A percentile compares a stretch with the other conserved stretches of the same genome.
Conservation (phyloP, 2,888 invertebrate genomes). For the Parasteatoda lunata region DNA sequence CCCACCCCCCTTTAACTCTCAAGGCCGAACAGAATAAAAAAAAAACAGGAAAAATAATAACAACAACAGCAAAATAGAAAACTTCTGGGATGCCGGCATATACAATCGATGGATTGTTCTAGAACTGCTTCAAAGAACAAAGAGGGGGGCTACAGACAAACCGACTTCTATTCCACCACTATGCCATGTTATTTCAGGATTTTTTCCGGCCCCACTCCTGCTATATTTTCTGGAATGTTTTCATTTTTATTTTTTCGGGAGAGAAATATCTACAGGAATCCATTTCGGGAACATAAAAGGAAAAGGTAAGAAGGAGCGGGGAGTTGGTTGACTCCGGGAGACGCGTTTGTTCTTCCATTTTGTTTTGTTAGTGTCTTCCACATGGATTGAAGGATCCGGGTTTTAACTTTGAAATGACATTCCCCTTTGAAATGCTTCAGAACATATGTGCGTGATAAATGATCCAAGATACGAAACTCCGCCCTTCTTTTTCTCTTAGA, state of each 20-base stretch:
- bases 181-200: conserved; percentile 18
- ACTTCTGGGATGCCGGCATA: conserved; percentile 20
- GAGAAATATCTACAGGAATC: conserved; percentile 51
- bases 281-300: conserved; percentile 34
- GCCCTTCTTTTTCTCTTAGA: background rate
- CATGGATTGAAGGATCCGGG: conserved; percentile 43
- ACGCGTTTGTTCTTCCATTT: conserved; percentile 40
- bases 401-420: conserved; percentile 60
- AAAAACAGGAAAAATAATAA: conserved; percentile 5
- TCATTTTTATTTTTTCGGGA: conserved; percentile 32
- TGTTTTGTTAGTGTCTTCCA: conserved; percentile 41
- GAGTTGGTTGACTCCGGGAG: conserved; percentile 1
- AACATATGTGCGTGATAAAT: conserved; percentile 51
- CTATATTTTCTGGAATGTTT: conserved; percentile 24
- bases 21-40: conserved; percentile 32
- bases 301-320: background rate
- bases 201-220: conserved; percentile 18
- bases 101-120: conserved; percentile 63
- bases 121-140: conserved; percentile 13
- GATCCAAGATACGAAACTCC: conserved; percentile 16
- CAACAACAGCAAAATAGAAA: background rate
- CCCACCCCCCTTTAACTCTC: conserved; percentile 22
- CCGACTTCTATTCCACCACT: conserved; percentile 13
- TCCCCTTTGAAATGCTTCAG: conserved; percentile 19
- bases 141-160: conserved; percentile 14